Base-by-base conservation (phyloP, 2,113 vertebrate species). In the Oenanthe oenanthe region DNA sequence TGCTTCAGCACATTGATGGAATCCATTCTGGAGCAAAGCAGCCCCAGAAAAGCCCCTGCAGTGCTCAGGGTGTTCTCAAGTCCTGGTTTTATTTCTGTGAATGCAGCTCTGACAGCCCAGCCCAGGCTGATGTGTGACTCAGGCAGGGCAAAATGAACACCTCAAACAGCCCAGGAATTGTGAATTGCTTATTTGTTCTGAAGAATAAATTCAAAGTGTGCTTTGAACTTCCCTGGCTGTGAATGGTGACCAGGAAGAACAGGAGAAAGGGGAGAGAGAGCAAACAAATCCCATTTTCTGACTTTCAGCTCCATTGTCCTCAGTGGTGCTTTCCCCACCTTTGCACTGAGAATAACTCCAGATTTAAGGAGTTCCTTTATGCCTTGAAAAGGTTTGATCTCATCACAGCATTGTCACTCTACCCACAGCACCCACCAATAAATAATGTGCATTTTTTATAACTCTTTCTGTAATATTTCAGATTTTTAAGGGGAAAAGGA, bases 141-240 rank as follows among this genome's bases (percentile, higher is more conserved):
- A 96, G 93, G 88, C 83, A 57, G 62, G 20, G 86, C 34, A 84
- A 73, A 89, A 74, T 1, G 31, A 95, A 83, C 79, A 76, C 4
- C 73, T 48, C 75, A 17, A 91, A 32, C 24, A 19, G 83, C 80
- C 62, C 76, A 36, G 65, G 72, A 83, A 95, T 51, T 82, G 73
- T 12, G 91, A 92, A 96, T 79, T 79, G 68, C 75, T 85, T 25
- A 31, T 84, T 92, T 85, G 78, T 91, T 95, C 92, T 40, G 91
- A 91, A 97, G 76, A 85, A 86, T 58, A 60, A 7, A 93, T 93
- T 91, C 85, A 74, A 20, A 88, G 50, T 77, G 79, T 53, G 81
- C 91, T 97, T 98, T 97, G 94, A 97, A 96, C 86, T 89, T 73
- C 50, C 88, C 95, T 73, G 87, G 86, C 58, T 72, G 62, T 61